Evolutionary conservation across 1,140 invertebrate species (phyloP).

Genomic region (Pteromalus puparum): DNA sequence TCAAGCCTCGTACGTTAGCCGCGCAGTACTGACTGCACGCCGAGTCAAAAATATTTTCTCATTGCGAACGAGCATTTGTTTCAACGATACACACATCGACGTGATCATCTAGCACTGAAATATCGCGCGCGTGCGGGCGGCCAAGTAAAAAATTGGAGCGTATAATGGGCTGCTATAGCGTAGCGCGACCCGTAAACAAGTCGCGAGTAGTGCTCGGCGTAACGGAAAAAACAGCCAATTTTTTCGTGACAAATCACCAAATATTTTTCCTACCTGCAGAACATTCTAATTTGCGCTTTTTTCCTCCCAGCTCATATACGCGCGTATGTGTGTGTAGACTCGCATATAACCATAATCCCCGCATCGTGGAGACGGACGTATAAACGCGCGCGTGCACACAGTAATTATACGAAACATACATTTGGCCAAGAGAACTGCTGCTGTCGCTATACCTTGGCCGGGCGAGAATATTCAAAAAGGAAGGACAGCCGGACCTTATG

Average conservation of each 20-base stretch:
- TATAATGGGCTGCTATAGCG: not conserved
- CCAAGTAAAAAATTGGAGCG: constrained; percentile 12
- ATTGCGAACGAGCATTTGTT: constrained; percentile 17
- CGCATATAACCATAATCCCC: not conserved
- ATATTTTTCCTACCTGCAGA: constrained; percentile 6
- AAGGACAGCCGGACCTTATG: constrained; percentile 19
- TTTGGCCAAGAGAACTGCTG: constrained; percentile 4
- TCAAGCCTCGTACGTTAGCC: not conserved
- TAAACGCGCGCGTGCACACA: not conserved
- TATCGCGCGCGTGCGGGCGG: not conserved
- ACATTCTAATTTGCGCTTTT: constrained; percentile 28
- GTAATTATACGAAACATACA: constrained; percentile 30
- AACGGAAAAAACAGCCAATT: not conserved
- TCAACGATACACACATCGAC: not conserved
- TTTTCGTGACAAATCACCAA: constrained; percentile 29
- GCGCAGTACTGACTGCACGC: not conserved
- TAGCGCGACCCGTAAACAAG: constrained; percentile 3
- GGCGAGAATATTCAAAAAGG: constrained; percentile 41
- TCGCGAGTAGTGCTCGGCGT: not conserved
- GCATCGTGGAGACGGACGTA: not conserved
- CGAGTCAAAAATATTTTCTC: constrained; percentile 33
- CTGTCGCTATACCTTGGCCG: not conserved
- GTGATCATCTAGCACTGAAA: constrained; percentile 21
- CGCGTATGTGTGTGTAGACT: not conserved
- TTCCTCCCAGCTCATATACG: not conserved